These are phyloP conservation scores for Ceratina calcarata DNA, from an alignment of 1,140 invertebrate genomes.

Conservation along the genomic window DNA sequence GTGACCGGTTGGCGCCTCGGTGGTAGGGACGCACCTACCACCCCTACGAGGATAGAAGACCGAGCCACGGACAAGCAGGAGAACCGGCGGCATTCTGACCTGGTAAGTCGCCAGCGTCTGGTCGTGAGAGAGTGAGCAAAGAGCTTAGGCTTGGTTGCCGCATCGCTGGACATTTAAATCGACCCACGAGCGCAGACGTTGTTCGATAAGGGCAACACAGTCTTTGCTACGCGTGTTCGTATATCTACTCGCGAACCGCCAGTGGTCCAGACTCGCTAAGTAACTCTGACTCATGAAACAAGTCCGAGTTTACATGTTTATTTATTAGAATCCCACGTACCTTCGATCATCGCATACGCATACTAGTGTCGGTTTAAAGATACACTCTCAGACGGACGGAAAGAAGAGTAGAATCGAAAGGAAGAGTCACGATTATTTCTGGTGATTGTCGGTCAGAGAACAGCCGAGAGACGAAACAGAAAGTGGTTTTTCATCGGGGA, in stretches of 20 bases:
- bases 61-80: constrained; percentile 7
- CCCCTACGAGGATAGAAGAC: constrained; percentile 36
- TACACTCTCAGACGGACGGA: no score
- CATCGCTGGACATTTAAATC: constrained; percentile 62
- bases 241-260: constrained; percentile 11
- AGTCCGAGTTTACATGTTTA: constrained; percentile 43
- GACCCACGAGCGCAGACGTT: constrained; percentile 21
- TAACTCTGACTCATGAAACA: neutral
- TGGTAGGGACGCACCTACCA: constrained; percentile 50
- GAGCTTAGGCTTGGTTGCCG: constrained; percentile 16
- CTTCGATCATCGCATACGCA: constrained; percentile 32
- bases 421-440: neutral
- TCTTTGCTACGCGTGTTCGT: no score
- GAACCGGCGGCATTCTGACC: constrained; percentile 74
- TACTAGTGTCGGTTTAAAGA: neutral
- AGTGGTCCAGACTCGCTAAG: neutral
- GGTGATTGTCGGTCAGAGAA: neutral
- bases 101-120: constrained; percentile 78
- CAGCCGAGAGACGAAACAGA: neutral
- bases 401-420: no score
- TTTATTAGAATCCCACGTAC: constrained; percentile 47
- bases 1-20: constrained; percentile 44
- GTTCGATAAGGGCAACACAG: constrained; percentile 7
- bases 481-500: constrained; percentile 12
- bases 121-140: constrained; percentile 63